Conservation (phyloP, 2,113 vertebrate genomes). For the Delphinapterus leucas region DNA sequence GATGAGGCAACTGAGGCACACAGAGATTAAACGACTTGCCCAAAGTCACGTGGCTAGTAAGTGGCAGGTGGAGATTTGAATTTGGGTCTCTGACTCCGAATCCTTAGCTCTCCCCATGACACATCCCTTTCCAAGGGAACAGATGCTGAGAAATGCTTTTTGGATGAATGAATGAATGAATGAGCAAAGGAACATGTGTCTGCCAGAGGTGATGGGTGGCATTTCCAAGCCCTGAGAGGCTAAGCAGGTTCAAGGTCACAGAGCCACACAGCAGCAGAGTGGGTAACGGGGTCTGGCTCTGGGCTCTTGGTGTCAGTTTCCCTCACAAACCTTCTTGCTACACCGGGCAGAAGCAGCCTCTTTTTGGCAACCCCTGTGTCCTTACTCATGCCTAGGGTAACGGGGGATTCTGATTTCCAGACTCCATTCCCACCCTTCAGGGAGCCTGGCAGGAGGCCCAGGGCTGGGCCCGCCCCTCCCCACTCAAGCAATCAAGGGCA, state of each 20-base stretch:
- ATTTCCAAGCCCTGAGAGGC: neutral
- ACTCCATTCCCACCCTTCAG: neutral
- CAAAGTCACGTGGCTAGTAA: neutral
- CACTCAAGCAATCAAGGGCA: neutral
- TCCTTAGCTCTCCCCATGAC: neutral
- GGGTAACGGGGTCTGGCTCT: neutral
- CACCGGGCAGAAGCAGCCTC: neutral
- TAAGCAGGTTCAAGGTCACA: neutral
- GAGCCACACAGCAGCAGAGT: neutral
- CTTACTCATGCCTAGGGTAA: neutral
- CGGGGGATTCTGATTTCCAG: neutral
- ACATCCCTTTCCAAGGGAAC: neutral
- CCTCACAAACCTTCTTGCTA: neutral
- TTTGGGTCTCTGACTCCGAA: neutral
- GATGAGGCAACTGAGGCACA: neutral
- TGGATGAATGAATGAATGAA: neutral
- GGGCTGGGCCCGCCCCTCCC: neutral
- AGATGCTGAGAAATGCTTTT: neutral
- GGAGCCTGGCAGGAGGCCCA: neutral
- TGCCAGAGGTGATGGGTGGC: neutral
- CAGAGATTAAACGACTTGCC: neutral
- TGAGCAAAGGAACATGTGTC: neutral
- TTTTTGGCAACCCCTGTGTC: neutral
- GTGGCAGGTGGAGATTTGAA: neutral
- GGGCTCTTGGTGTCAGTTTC: neutral